A percentile compares a stretch with the other conserved stretches of the same genome.
phyloP scores from a whole-genome alignment of 2,113 vertebrate species.

The Scatophagus argus region DNA sequence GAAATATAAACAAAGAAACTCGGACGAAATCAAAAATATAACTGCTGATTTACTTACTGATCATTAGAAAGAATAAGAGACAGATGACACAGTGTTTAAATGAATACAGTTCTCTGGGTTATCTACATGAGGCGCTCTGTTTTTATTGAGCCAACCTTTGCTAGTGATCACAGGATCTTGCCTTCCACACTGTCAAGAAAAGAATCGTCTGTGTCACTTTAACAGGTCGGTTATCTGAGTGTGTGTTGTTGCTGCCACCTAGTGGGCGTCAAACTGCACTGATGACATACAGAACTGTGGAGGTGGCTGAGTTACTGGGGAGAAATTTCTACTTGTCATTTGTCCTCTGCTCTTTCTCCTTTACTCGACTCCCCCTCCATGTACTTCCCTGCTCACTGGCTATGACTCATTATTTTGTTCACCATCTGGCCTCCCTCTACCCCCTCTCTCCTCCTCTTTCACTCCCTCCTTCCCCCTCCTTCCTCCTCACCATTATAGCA shows the following conservation, averaged over 20 bases:
- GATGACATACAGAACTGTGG: slow-evolving; percentile 19
- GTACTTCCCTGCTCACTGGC: slow-evolving; percentile 25
- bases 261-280: slow-evolving; percentile 32
- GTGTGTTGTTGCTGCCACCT: slow-evolving; percentile 56
- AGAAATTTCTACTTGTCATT: slow-evolving; percentile 47
- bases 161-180: not conserved
- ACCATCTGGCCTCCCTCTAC: slow-evolving; percentile 54
- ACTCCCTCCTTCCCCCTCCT: not conserved
- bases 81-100: not conserved
- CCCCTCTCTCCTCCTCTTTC: slow-evolving; percentile 5
- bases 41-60: not conserved
- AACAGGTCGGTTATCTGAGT: not conserved
- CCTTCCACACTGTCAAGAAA: not conserved
- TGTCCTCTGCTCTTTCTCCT: slow-evolving; percentile 47
- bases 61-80: not conserved
- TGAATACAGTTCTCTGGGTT: not conserved
- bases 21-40: not conserved
- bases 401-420: slow-evolving; percentile 70
- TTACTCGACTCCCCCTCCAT: not conserved
- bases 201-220: slow-evolving; percentile 22
- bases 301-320: slow-evolving; percentile 53
- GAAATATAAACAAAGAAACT: not conserved
- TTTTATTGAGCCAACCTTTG: not conserved
- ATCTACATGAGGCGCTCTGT: not conserved
- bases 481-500: slow-evolving; percentile 94